Conservation (phyloP, 2,797 vertebrate species). For the Onychomys arenicola region DNA sequence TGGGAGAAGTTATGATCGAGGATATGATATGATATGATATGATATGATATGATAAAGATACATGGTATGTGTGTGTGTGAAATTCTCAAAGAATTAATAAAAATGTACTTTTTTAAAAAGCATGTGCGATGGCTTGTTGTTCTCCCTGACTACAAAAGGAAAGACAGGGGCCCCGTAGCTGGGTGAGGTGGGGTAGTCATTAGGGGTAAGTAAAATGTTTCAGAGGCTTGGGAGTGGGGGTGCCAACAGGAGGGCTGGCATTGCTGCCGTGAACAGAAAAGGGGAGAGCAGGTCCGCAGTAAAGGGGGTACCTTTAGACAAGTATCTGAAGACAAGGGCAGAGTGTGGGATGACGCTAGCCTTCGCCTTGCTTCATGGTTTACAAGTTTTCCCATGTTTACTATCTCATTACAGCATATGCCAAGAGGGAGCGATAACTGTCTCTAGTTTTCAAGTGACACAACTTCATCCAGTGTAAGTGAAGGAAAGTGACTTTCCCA, state of each 20-base stretch:
- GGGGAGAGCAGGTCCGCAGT: background rate
- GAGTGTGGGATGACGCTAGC: background rate
- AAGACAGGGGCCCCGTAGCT: background rate
- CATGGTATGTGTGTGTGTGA: background rate
- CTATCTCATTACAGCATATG: background rate
- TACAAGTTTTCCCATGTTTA: background rate
- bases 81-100: background rate
- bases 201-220: background rate
- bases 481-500: background rate
- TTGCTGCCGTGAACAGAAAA: background rate
- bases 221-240: too few species aligned
- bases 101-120: background rate
- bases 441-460: background rate
- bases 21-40: too few species aligned
- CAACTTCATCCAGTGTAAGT: background rate
- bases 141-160: constrained; percentile 3
- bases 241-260: background rate
- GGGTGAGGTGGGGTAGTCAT: background rate
- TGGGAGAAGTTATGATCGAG: background rate
- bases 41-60: background rate
- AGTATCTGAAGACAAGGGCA: background rate
- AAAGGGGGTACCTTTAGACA: background rate
- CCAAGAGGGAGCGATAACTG: background rate
- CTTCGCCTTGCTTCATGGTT: background rate
- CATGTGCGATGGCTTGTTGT: background rate